Evolutionary conservation across 2,888 invertebrate species (phyloP).

Genomic region (Cataglyphis rosenhaueri): DNA sequence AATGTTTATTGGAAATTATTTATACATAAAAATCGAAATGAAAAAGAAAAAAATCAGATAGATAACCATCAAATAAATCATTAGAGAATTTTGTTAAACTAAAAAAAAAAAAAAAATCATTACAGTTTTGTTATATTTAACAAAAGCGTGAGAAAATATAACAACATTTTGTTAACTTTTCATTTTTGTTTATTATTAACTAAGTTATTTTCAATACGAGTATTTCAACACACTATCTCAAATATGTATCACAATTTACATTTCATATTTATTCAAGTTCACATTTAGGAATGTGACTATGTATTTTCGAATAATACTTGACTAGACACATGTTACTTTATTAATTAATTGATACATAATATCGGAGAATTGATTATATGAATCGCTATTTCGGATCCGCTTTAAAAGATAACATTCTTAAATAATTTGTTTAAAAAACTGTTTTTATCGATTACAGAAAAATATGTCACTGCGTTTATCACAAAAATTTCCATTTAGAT

Average conservation of each 20-base stretch:
- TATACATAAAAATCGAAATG: background rate
- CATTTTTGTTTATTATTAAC: too few species aligned
- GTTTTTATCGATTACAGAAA: background rate
- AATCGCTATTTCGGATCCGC: background rate
- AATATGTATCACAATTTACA: too few species aligned
- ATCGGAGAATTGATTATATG: background rate
- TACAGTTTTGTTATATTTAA: background rate
- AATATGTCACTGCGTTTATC: background rate
- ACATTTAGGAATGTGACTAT: background rate
- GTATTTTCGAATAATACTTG: background rate
- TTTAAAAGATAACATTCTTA: background rate
- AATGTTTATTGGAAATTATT: background rate
- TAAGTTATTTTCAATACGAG: background rate
- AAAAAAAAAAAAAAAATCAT: background rate
- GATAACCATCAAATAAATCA: background rate
- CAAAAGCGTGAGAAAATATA: background rate
- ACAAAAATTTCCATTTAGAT: background rate
- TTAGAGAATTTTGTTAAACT: background rate
- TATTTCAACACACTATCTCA: background rate
- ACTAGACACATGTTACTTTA: background rate
- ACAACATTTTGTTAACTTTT: background rate
- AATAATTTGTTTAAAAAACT: background rate
- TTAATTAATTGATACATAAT: background rate
- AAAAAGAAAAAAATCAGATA: background rate
- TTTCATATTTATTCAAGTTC: too few species aligned